Evolutionary conservation across 2,113 vertebrate genomes (phyloP), one percentile per base, ranked within the genome.

Genomic region (Sebastes schlegelii): DNA sequence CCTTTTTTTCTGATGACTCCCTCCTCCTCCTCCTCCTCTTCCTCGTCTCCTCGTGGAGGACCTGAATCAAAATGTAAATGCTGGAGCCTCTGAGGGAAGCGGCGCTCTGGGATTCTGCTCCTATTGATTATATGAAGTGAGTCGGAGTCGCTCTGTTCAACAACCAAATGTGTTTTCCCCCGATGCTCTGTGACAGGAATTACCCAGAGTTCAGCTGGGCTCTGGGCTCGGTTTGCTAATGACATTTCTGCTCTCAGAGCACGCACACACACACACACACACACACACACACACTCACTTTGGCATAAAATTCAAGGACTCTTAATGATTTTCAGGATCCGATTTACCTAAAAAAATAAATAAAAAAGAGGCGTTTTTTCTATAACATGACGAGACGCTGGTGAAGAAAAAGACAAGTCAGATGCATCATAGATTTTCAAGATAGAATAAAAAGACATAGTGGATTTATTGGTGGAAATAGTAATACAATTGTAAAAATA

Each of bases 51-150:
- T 73, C 72, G 13, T 65, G 6, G 14, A 77, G 45, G 63, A 70
- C 81, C 73, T 83, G 72, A 91, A 93, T 93, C 87, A 92, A 88
- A 92, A 93, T 93, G 90, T 86, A 92, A 93, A 92, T 91, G 89
- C 43, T 14, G 83, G 79, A 7, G 72, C 66, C 83, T 80, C 80
- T 26, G 69, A 84, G 90, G 74, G 70, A 9, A 14, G 16, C 6
- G 1, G 57, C 16, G 83, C 57, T 62, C 68, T 60, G 85, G 80
- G 87, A 84, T 81, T 69, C 89, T 75, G 88, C 79, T 85, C 8
- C 1, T 85, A 93, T 93, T 21, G 92, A 93, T 93, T 80, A 57
- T 49, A 49, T 43, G 26, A 88, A 90, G 85, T 76, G 80, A 90
- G 88, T 82, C 70, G 5, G 74, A 91, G 88, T 92, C 67, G 55